These are phyloP conservation scores for Tetanocera ferruginea DNA, from an alignment of 2,888 invertebrate genomes.

Conservation along the genomic window DNA sequence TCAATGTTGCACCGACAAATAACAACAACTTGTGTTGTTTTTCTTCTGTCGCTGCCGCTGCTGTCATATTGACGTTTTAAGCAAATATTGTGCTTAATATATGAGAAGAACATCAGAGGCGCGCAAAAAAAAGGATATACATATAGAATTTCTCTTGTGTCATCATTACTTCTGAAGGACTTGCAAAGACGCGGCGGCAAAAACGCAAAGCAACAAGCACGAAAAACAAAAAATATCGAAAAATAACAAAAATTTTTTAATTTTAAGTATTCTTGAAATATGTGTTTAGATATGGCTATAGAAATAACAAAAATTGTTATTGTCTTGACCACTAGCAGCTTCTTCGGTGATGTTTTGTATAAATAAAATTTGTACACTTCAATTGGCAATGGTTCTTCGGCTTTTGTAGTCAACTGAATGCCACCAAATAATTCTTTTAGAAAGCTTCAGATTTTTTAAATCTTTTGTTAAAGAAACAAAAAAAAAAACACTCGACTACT, in stretches of 20 bases:
- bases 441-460: too few species aligned
- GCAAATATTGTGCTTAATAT: neutral
- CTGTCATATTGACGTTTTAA: conserved; percentile 2
- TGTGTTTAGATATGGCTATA: neutral
- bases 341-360: neutral
- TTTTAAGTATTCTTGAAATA: neutral
- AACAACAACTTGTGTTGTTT: neutral
- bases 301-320: too few species aligned
- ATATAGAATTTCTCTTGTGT: neutral
- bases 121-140: neutral
- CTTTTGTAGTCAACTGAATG: too few species aligned
- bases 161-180: neutral
- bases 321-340: neutral
- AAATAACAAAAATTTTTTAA: neutral
- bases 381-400: neutral
- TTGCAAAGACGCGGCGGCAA: conserved; percentile 5
- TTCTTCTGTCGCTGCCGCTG: neutral
- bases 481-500: neutral
- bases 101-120: neutral
- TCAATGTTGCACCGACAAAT: neutral
- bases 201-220: neutral
- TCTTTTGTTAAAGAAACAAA: neutral
- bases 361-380: conserved; percentile 1
- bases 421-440: too few species aligned
- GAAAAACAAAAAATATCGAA: neutral